phyloP scores from a whole-genome alignment of 2,888 invertebrate genomes.

The Nebria brevicollis region DNA sequence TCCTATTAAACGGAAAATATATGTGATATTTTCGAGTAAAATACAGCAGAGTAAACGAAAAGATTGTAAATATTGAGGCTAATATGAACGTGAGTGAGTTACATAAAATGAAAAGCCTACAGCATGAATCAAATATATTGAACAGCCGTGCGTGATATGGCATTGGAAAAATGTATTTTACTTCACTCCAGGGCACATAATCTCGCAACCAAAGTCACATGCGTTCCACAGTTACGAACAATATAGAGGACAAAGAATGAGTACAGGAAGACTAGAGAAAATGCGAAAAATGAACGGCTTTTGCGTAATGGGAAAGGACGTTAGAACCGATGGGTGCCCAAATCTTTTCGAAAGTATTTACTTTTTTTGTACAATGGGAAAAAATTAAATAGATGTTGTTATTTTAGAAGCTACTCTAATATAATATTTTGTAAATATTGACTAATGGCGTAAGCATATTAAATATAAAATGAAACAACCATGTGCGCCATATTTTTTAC shows the following conservation, averaged over 20 bases:
- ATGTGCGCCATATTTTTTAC: neutral
- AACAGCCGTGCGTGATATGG: neutral
- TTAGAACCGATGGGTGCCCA: too few relatives aligned
- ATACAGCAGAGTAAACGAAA: neutral
- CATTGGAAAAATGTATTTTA: neutral
- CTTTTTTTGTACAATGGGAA: too few relatives aligned
- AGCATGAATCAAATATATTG: conserved; percentile 1
- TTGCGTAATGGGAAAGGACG: too few relatives aligned
- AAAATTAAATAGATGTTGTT: too few relatives aligned
- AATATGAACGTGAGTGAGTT: neutral
- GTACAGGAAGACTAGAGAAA: neutral
- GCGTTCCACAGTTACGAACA: neutral
- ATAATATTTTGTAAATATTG: too few relatives aligned
- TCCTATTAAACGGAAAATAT: neutral
- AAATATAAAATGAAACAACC: neutral
- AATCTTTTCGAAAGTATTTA: too few relatives aligned
- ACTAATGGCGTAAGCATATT: too few relatives aligned
- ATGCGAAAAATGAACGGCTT: too few relatives aligned
- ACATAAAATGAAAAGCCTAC: neutral
- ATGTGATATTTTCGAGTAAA: neutral
- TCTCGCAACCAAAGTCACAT: neutral
- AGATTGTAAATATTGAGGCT: neutral
- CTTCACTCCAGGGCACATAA: neutral
- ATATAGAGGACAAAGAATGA: neutral
- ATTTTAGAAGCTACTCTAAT: too few relatives aligned